A percentile compares a stretch with the other conserved stretches of the same genome.
Evolutionary conservation across 2,888 invertebrate species (phyloP).

Genomic region (Caenorhabditis plicata): DNA sequence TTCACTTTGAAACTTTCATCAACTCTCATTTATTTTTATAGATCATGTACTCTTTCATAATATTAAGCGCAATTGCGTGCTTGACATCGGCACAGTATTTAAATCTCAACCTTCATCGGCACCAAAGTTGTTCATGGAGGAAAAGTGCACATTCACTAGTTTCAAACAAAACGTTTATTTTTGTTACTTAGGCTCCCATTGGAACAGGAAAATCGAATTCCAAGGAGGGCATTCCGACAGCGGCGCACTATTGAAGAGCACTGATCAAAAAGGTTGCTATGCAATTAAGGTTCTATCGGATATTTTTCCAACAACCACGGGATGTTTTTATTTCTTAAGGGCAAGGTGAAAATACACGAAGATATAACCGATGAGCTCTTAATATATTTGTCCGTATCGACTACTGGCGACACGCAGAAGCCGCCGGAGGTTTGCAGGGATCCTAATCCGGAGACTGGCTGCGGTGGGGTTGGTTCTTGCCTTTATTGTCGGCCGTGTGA

Average conservation of each 20-base stretch:
- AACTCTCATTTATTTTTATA: no score
- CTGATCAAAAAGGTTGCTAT: constrained; percentile 45
- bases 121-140: constrained; percentile 43
- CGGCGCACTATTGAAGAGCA: constrained; percentile 32
- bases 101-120: constrained; percentile 39
- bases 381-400: constrained; percentile 44
- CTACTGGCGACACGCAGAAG: constrained; percentile 38
- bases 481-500: constrained; percentile 47
- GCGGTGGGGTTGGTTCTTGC: constrained; percentile 49
- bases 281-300: constrained; percentile 30
- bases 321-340: constrained; percentile 21
- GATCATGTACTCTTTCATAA: no score
- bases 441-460: constrained; percentile 37
- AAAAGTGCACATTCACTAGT: constrained; percentile 30
- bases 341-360: constrained; percentile 41
- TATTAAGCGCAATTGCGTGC: no score
- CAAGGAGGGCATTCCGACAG: constrained; percentile 37
- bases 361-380: constrained; percentile 40
- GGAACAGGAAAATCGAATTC: constrained; percentile 46
- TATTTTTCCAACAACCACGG: neutral
- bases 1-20: no score
- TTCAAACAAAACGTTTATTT: no score
- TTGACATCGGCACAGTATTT: constrained; percentile 27
- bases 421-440: constrained; percentile 48
- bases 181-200: constrained; percentile 26